A percentile compares a stretch with the other conserved stretches of the same genome.
Evolutionary conservation across 37 sponge, comb jelly and placozoan genomes (phyloP).

Genomic region (Lycopodina hypogea): DNA sequence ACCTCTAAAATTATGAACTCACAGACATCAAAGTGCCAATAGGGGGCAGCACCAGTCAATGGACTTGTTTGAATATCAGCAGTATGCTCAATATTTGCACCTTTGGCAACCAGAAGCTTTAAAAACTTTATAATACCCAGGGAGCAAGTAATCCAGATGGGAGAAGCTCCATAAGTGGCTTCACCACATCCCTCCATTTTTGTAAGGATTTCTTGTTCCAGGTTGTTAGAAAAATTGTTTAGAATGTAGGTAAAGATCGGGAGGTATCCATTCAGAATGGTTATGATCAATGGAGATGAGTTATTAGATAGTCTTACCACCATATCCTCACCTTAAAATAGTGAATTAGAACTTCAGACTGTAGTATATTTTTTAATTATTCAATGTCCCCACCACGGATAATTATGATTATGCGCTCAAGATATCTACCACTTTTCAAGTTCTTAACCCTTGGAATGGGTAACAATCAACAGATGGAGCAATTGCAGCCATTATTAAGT

Average conservation of each 20-base stretch:
- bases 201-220: slow-evolving; percentile 69
- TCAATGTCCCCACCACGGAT: slow-evolving; percentile 35
- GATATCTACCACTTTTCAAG: slow-evolving; percentile 41
- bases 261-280: slow-evolving; percentile 28
- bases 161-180: slow-evolving; percentile 81
- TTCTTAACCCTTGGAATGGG: slow-evolving; percentile 18
- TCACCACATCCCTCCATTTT: slow-evolving; percentile 64
- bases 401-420: slow-evolving; percentile 10
- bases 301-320: slow-evolving; percentile 13
- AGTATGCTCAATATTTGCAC: slow-evolving; percentile 82
- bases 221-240: slow-evolving; percentile 32
- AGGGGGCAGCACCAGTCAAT: slow-evolving; percentile 82
- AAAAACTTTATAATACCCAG: slow-evolving; percentile 73
- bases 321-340: slow-evolving; percentile 29
- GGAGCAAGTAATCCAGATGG: slow-evolving; percentile 87
- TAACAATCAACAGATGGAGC: no score
- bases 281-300: slow-evolving; percentile 62
- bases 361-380: slow-evolving; percentile 10
- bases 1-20: slow-evolving; percentile 60
- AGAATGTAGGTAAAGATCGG: slow-evolving; percentile 49
- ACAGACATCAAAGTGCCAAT: slow-evolving; percentile 82
- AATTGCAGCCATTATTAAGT: no score
- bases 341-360: neutral
- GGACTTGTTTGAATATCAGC: slow-evolving; percentile 78
- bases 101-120: slow-evolving; percentile 56